These are phyloP conservation scores for Phasianus colchicus DNA, from an alignment of 2,113 vertebrate species.

Conservation along the genomic window DNA sequence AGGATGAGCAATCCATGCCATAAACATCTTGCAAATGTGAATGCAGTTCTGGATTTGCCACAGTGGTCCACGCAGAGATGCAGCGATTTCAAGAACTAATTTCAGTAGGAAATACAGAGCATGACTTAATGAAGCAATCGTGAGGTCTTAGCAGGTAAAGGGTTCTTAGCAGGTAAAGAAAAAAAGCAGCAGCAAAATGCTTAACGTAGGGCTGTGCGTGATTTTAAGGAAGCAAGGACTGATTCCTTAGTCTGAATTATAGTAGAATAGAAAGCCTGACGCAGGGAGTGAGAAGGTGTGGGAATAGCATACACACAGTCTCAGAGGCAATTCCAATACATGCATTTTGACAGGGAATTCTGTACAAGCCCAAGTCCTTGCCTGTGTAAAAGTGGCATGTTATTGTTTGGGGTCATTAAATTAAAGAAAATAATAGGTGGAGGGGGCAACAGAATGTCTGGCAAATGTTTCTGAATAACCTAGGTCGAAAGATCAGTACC, in stretches of 20 bases:
- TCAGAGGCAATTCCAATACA: not conserved
- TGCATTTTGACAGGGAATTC: constrained; percentile 45
- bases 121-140: constrained; percentile 11
- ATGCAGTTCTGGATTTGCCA: not conserved
- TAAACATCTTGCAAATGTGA: not conserved
- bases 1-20: not conserved
- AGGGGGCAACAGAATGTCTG: not conserved
- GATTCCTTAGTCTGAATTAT: constrained; percentile 39
- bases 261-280: constrained; percentile 40
- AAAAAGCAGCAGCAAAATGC: constrained; percentile 4
- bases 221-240: constrained; percentile 25
- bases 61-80: not conserved
- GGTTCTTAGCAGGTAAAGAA: not conserved
- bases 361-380: not conserved
- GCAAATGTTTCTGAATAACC: not conserved
- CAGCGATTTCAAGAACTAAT: constrained; percentile 28
- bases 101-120: constrained; percentile 6
- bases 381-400: not conserved
- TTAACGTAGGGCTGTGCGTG: not conserved
- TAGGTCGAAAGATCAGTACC: not conserved
- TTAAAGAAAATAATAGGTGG: not conserved
- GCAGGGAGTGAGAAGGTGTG: constrained; percentile 39
- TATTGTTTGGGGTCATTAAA: not conserved
- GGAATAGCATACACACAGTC: not conserved
- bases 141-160: constrained; percentile 13